These are phyloP conservation scores for Rhagologus leucostigma DNA, from an alignment of 2,113 vertebrate species.

Conservation along the genomic window DNA sequence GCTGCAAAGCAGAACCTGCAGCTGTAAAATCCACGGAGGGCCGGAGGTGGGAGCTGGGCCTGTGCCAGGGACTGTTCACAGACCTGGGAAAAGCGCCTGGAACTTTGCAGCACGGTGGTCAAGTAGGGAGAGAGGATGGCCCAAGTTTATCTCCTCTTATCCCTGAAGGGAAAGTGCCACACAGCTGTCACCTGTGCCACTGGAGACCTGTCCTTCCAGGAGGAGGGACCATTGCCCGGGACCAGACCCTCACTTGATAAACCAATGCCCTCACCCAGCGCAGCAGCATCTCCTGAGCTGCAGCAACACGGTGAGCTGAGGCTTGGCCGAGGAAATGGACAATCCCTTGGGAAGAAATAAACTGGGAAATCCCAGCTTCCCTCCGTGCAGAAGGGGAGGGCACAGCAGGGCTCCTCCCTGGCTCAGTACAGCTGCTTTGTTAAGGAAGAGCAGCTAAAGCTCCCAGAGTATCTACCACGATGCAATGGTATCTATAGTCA, in stretches of 20 bases:
- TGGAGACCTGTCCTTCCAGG: background rate
- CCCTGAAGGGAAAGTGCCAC: background rate
- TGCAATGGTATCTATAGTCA: background rate
- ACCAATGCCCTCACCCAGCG: background rate
- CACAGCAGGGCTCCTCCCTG: background rate
- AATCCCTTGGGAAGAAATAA: background rate
- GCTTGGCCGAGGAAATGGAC: background rate
- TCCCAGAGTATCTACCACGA: background rate
- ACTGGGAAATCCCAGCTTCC: background rate
- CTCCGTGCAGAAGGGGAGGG: background rate
- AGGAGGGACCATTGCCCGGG: background rate
- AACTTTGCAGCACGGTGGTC: background rate
- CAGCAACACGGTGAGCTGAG: background rate
- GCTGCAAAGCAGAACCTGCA: background rate
- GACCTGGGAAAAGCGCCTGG: background rate
- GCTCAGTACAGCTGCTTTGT: background rate
- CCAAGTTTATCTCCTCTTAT: background rate
- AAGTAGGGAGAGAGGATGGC: background rate
- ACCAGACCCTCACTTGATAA: background rate
- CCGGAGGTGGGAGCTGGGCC: background rate
- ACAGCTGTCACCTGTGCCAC: accelerated
- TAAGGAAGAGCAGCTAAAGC: background rate
- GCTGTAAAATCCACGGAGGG: background rate
- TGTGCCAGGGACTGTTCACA: background rate
- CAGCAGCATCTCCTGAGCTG: background rate